Conservation (phyloP, 30 jellyfish, hydroid and myxozoan species). For the Hydra vulgaris region DNA sequence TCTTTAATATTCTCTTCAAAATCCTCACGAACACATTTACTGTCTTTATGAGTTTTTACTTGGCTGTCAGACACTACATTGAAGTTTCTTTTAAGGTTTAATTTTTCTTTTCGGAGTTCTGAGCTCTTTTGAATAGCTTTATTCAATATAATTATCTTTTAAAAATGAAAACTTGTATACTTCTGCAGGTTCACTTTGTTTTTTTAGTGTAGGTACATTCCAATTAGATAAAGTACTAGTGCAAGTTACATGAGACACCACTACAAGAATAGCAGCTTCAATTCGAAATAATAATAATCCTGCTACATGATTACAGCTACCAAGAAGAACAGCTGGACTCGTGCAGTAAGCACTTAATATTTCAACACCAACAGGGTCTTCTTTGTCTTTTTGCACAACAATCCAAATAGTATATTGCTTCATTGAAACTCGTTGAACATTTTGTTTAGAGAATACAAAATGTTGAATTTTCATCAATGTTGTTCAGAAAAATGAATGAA, state of each 20-base stretch:
- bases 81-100: too few species aligned
- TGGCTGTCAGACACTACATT: too few species aligned
- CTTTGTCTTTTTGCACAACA: neutral
- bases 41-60: too few species aligned
- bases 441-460: slow-evolving; percentile 1
- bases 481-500: too few species aligned
- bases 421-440: slow-evolving; percentile 1
- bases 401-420: slow-evolving; percentile 1
- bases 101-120: too few species aligned
- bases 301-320: slow-evolving; percentile 2
- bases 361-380: neutral
- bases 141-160: neutral
- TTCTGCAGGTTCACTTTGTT: too few species aligned
- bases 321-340: neutral
- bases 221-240: too few species aligned
- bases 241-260: too few species aligned
- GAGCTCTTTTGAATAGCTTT: too few species aligned
- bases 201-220: too few species aligned
- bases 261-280: slow-evolving; percentile 4
- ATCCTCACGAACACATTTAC: too few species aligned
- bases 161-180: neutral
- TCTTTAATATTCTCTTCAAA: too few species aligned
- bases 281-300: slow-evolving; percentile 1
- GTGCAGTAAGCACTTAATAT: neutral
- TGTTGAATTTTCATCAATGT: neutral